These are phyloP conservation scores for Fragum fragum DNA, from an alignment of 2,888 invertebrate genomes.

Conservation along the genomic window DNA sequence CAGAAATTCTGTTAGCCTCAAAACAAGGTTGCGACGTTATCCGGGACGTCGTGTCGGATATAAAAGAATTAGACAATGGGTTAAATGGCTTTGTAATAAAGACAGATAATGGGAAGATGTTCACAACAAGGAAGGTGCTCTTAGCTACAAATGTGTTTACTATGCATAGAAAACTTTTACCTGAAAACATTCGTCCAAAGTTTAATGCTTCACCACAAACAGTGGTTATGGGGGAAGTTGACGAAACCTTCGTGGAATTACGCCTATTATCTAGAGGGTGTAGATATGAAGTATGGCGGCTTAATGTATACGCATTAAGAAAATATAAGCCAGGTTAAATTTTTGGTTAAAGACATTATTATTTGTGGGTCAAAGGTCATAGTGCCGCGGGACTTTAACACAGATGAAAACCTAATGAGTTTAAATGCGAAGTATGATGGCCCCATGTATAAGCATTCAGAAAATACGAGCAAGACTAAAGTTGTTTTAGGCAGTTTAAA, in stretches of 20 bases:
- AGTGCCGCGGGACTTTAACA: too few relatives aligned
- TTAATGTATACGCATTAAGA: too few relatives aligned
- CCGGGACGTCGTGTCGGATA: conserved; percentile 50
- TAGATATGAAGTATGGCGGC: too few relatives aligned
- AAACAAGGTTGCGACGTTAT: conserved; percentile 62
- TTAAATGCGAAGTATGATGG: too few relatives aligned
- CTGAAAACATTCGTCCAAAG: conserved; percentile 21
- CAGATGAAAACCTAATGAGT: too few relatives aligned
- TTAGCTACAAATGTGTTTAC: conserved; percentile 66
- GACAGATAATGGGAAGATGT: conserved; percentile 45
- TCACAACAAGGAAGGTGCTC: conserved; percentile 51
- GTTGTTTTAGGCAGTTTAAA: too few relatives aligned
- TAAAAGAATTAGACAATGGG: conserved; percentile 2
- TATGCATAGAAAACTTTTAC: conserved; percentile 43
- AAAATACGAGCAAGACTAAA: too few relatives aligned
- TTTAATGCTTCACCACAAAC: conserved; percentile 48
- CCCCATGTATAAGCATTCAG: too few relatives aligned
- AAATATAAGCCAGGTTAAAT: too few relatives aligned
- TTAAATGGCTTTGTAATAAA: conserved; percentile 20
- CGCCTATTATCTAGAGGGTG: too few relatives aligned
- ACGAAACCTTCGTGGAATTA: background rate
- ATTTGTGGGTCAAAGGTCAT: too few relatives aligned
- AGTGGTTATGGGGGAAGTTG: conserved; percentile 56
- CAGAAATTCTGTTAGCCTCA: conserved; percentile 52
- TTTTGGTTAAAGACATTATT: too few relatives aligned